Conservation (phyloP, 2,888 invertebrate species). For the Caenorhabditis virilis region DNA sequence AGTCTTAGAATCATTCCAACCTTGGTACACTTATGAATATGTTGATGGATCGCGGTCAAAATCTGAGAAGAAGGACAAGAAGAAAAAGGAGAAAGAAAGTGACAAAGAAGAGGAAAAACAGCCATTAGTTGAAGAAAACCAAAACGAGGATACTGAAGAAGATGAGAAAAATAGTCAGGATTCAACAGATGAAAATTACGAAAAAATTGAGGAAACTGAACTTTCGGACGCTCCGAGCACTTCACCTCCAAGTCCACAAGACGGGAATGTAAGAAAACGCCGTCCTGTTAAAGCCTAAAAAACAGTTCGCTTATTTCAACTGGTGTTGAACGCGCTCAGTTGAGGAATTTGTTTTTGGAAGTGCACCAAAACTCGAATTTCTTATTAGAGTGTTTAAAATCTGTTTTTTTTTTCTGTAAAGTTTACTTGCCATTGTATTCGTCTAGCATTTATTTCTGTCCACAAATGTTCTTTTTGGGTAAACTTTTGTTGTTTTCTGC, state of each 20-base stretch:
- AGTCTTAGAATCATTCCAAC: constrained; percentile 97
- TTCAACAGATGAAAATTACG: constrained; percentile 34
- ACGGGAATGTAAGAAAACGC: constrained; percentile 19
- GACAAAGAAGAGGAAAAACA: constrained; percentile 6
- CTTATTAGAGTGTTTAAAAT: too few species aligned
- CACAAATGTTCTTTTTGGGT: too few species aligned
- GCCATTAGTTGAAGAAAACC: constrained; percentile 16
- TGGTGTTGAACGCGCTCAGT: too few species aligned
- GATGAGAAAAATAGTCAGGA: constrained; percentile 32
- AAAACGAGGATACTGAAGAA: constrained; percentile 27
- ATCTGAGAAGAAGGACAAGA: constrained; percentile 40
- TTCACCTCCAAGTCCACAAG: constrained; percentile 24
- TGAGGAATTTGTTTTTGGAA: too few species aligned
- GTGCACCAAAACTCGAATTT: too few species aligned
- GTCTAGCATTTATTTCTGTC: too few species aligned
- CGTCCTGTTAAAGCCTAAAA: constrained; percentile 25
- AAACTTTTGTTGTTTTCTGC: background rate
- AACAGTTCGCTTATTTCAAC: too few species aligned
- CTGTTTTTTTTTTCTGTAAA: too few species aligned
- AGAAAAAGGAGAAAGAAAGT: constrained; percentile 44
- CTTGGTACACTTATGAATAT: constrained; percentile 76
- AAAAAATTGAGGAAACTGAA: constrained; percentile 28
- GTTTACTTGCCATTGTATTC: too few species aligned
- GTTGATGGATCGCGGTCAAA: constrained; percentile 19
- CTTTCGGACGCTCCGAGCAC: constrained; percentile 1